Evolutionary conservation across 1,140 invertebrate genomes (phyloP).

Genomic region (Temnothorax longispinosus): DNA sequence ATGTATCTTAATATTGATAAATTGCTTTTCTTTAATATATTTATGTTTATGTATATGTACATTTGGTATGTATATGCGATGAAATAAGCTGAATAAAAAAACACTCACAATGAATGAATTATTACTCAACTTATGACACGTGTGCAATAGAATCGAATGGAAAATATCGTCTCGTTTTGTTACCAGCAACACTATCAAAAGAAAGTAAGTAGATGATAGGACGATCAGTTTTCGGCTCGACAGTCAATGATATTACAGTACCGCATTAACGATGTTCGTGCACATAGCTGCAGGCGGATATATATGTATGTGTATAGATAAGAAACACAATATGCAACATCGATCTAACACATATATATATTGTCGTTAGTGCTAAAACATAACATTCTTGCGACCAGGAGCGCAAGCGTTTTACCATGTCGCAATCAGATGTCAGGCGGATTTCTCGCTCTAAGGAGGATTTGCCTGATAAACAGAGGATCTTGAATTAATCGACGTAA

Average conservation of each 20-base stretch:
- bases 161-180: not conserved
- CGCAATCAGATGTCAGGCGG: conserved; percentile 73
- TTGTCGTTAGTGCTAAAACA: conserved; percentile 71
- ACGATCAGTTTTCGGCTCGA: conserved; percentile 62
- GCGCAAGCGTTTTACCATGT: conserved; percentile 73
- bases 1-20: not conserved
- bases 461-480: conserved; percentile 65
- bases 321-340: conserved; percentile 37
- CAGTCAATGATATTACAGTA: conserved; percentile 75
- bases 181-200: not conserved
- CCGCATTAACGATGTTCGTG: conserved; percentile 81
- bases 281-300: conserved; percentile 84
- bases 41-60: not conserved
- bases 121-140: not conserved
- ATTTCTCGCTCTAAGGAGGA: conserved; percentile 69
- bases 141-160: not conserved
- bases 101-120: not conserved
- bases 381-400: conserved; percentile 73
- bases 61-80: not conserved
- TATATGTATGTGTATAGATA: conserved; percentile 62
- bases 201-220: not conserved
- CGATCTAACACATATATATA: conserved; percentile 58
- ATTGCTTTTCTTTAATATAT: not conserved
- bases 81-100: conserved; percentile 1
- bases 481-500: conserved; percentile 61